phyloP scores from a whole-genome alignment of 2,113 vertebrate species.

The Pseudorectes ferrugineus region DNA sequence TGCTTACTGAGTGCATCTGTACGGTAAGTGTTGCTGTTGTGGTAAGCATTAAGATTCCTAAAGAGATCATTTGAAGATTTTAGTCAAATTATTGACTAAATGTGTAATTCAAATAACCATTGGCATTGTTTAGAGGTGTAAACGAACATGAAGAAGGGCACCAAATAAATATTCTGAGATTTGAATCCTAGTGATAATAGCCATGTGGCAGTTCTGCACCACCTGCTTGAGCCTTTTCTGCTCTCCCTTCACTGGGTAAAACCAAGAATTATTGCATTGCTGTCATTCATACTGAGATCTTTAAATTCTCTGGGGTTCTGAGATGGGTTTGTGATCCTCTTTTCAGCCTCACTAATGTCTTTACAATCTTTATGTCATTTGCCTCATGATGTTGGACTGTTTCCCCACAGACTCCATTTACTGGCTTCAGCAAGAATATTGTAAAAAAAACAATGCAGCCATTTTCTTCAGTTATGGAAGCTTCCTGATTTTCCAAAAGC shows the following conservation, averaged over 20 bases:
- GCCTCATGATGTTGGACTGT: not conserved
- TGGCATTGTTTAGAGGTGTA: not conserved
- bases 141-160: not conserved
- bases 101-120: not conserved
- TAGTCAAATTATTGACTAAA: not conserved
- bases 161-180: not conserved
- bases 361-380: not conserved
- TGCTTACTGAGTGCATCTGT: not conserved
- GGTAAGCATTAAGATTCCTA: not conserved
- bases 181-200: not conserved
- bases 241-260: not conserved
- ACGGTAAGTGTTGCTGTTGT: not conserved
- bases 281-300: not conserved
- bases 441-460: not conserved
- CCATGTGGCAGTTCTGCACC: not conserved
- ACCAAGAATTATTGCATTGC: not conserved
- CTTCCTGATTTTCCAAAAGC: not conserved
- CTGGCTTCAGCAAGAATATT: not conserved
- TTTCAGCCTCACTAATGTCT: not conserved
- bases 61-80: not conserved
- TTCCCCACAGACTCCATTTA: not conserved
- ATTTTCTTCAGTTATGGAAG: not conserved
- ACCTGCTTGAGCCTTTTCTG: not conserved
- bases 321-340: not conserved
- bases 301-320: not conserved